These are phyloP conservation scores for Leptestheria dahalacensis DNA, from an alignment of 1,140 invertebrate genomes.

Conservation along the genomic window DNA sequence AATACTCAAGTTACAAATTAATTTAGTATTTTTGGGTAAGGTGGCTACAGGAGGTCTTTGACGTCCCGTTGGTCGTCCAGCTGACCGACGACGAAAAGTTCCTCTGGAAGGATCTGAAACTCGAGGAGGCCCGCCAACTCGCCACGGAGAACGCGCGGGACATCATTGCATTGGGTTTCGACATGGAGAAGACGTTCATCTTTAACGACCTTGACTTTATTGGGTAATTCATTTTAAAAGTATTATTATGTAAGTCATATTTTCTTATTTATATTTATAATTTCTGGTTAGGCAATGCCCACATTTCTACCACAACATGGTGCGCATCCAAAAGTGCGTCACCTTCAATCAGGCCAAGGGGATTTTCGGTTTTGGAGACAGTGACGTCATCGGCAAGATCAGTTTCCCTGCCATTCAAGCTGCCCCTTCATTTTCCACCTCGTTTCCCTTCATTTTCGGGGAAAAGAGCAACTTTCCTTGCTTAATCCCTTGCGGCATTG, in stretches of 20 bases:
- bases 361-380: conserved; percentile 95
- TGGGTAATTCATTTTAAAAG: conserved; percentile 43
- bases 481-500: conserved; percentile 95
- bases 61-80: conserved; percentile 92
- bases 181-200: conserved; percentile 90
- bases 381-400: conserved; percentile 92
- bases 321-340: conserved; percentile 77
- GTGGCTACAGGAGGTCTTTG: conserved; percentile 94
- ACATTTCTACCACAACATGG: conserved; percentile 83
- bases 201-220: conserved; percentile 91
- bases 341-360: conserved; percentile 86
- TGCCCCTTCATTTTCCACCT: conserved; percentile 79
- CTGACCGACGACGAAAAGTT: conserved; percentile 98
- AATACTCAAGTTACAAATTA: no score
- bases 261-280: background rate
- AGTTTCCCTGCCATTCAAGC: conserved; percentile 93
- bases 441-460: conserved; percentile 91
- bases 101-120: conserved; percentile 86
- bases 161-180: conserved; percentile 96
- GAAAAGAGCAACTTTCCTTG: conserved; percentile 65
- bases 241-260: conserved; percentile 1
- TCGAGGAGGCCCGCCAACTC: conserved; percentile 76
- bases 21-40: conserved; percentile 36
- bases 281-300: conserved; percentile 46
- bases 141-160: conserved; percentile 89